Conservation (phyloP, 2,797 vertebrate genomes). For the Notamacropus eugenii region DNA sequence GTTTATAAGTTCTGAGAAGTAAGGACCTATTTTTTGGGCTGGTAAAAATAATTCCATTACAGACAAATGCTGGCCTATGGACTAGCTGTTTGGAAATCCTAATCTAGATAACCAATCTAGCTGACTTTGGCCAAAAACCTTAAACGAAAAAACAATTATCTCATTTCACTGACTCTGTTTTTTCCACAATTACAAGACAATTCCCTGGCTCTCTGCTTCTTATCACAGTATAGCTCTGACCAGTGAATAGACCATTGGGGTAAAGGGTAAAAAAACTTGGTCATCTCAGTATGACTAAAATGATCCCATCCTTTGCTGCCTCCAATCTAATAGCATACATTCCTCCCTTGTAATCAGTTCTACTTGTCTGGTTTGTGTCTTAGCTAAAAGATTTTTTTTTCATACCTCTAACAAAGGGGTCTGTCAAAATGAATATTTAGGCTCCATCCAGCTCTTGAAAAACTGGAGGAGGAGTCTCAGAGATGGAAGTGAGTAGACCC, state of each 20-base stretch:
- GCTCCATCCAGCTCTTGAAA: not conserved
- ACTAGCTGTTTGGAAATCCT: not conserved
- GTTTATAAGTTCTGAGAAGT: not conserved
- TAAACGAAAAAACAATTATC: not conserved
- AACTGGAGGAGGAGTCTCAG: not conserved
- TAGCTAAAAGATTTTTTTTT: not conserved
- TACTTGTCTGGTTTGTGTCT: not conserved
- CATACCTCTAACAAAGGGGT: not conserved
- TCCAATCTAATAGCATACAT: too few species aligned
- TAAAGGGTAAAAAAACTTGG: not conserved
- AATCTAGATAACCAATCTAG: not conserved
- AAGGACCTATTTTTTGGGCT: not conserved
- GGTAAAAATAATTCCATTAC: not conserved
- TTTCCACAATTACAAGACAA: not conserved
- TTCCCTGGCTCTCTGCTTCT: not conserved
- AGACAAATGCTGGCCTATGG: not conserved
- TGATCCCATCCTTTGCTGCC: not conserved
- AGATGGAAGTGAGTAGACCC: not conserved
- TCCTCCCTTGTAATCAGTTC: not conserved
- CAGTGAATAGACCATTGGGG: not conserved
- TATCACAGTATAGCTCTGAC: not conserved
- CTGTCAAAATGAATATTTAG: not conserved
- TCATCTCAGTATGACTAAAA: not conserved
- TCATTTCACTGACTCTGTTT: not conserved
- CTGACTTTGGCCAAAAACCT: not conserved